phyloP scores from a whole-genome alignment of 2,797 vertebrate species.

The Pyrocephalus nanus region DNA sequence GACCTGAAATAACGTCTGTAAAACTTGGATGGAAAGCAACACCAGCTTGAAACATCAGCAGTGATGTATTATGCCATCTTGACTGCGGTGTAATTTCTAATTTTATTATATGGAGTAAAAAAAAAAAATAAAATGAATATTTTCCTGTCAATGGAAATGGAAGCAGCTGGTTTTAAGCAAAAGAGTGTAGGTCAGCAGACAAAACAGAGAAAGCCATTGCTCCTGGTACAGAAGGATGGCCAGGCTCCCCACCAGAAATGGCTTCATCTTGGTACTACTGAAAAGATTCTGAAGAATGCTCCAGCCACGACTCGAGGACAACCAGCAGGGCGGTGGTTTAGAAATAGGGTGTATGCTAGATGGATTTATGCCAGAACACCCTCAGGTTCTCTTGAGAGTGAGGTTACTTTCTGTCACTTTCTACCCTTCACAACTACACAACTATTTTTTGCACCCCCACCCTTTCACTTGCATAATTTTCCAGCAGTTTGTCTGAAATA shows the following conservation, averaged over 20 bases:
- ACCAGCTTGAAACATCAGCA: neutral
- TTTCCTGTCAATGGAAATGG: neutral
- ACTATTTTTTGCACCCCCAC: neutral
- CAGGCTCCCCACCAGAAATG: neutral
- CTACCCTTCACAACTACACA: accelerated
- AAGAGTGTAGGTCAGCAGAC: neutral
- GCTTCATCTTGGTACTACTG: neutral
- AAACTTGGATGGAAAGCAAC: neutral
- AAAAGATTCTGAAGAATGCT: neutral
- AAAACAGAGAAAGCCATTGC: neutral
- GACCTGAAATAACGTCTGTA: neutral
- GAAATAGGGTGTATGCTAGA: neutral
- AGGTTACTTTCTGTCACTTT: neutral
- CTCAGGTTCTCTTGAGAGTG: neutral
- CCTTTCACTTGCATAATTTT: neutral
- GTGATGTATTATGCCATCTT: neutral
- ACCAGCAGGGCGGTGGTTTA: neutral
- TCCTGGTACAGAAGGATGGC: neutral
- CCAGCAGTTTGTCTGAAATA: neutral
- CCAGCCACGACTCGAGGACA: accelerated
- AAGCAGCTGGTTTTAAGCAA: neutral
- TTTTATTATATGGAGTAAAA: neutral
- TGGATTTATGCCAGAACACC: neutral
- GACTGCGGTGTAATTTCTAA: neutral
- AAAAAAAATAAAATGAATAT: neutral